Base-by-base conservation (phyloP, 2,888 invertebrate genomes). In the Caenorhabditis plicata region DNA sequence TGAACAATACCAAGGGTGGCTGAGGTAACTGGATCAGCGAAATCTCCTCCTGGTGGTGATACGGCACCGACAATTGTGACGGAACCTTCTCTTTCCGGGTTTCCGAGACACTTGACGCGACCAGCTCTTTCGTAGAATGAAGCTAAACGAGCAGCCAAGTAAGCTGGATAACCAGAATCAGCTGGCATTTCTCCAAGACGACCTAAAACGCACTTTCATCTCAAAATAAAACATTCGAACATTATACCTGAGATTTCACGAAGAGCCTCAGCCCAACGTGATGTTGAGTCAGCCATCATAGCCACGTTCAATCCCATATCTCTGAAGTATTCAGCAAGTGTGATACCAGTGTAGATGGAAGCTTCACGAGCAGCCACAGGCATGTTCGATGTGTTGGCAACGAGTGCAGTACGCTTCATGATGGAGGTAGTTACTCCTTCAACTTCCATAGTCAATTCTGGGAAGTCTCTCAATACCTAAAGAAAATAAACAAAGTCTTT, bases 241-340 rank as follows among this genome's bases (percentile, higher is more conserved):
- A 29, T 42, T 42, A 47, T 23, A 62, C 79, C 95, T 0, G 95
- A 96, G 85, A 99, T 98, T 88, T 98, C 98, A 85, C 98, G 88
- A 83, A 98, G 87, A 73, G 98, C 98, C 85, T 98, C 98, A 57
- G 98, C 98, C 98, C 98, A 98, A 85, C 98, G 92, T 11, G 96
- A 96, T 17, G 98, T 99, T 25, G 96, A 98, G 85, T 98, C 98
- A 64, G 98, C 98, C 98, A 99, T 99, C 98, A 98, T 99, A 73
- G 96, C 93, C 35, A 98, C 98, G 83, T 98, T 92, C 88, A 95
- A 94, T 81, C 98, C 98, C 98, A 95, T 95, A 84, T 86, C 86
- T 74, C 67, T 52, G 54, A 64, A 67, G 85, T 98, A 98, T 85
- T 99, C 98, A 20, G 95, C 94, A 15, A 98, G 86, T 0, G 96